phyloP scores from a whole-genome alignment of 2,113 vertebrate species.

The Brachionichthys hirsutus region DNA sequence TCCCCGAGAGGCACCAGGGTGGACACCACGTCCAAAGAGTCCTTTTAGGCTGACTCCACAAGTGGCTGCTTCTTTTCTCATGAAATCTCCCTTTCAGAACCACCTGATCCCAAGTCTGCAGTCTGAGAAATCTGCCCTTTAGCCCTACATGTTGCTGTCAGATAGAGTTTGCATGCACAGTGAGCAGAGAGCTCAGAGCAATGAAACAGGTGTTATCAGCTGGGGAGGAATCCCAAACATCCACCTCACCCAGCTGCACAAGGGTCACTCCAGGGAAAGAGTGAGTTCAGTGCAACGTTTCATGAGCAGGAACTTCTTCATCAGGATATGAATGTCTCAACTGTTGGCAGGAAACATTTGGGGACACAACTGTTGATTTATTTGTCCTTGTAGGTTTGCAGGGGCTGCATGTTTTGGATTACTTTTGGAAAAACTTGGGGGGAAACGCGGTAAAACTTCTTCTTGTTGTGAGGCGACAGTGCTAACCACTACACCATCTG shows the following conservation, averaged over 20 bases:
- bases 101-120: slow-evolving; percentile 38
- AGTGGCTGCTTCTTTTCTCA: slow-evolving; percentile 35
- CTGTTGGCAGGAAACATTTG: no score
- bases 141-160: slow-evolving; percentile 8
- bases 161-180: slow-evolving; percentile 12
- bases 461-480: no score
- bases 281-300: background rate
- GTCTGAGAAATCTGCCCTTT: slow-evolving; percentile 48
- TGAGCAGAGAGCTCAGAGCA: slow-evolving; percentile 6
- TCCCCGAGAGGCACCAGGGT: background rate
- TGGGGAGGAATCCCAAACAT: slow-evolving; percentile 52
- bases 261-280: slow-evolving; percentile 22
- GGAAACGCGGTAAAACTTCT: no score
- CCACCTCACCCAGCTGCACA: slow-evolving; percentile 20
- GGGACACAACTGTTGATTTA: no score
- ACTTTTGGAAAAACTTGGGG: no score
- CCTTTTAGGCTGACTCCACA: slow-evolving; percentile 41
- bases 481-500: no score
- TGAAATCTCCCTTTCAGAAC: slow-evolving; percentile 26
- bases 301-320: no score
- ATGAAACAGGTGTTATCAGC: slow-evolving; percentile 38
- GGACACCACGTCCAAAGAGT: slow-evolving; percentile 6
- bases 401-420: no score
- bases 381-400: no score
- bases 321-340: background rate